A percentile compares a stretch with the other conserved stretches of the same genome.
phyloP scores from a whole-genome alignment of 2,888 invertebrate species.

The Noctua pronuba region DNA sequence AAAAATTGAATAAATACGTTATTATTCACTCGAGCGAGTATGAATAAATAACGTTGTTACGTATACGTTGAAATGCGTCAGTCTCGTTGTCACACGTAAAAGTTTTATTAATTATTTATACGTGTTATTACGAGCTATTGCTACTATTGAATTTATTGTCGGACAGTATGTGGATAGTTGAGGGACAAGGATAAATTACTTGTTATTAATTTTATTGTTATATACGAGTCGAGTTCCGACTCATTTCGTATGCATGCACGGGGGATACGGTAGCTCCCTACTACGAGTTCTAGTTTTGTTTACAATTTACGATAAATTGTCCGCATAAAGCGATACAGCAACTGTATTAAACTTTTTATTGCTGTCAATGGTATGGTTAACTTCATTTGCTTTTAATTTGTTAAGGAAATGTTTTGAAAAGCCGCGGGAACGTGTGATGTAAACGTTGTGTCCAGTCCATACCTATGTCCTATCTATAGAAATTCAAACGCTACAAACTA shows the following conservation, averaged over 20 bases:
- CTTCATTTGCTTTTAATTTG: slow-evolving; percentile 23
- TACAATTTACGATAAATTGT: slow-evolving; percentile 57
- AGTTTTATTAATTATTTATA: slow-evolving; percentile 75
- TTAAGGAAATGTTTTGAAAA: neutral
- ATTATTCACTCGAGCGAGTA: slow-evolving; percentile 62
- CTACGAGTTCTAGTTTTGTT: slow-evolving; percentile 57
- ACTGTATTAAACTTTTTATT: slow-evolving; percentile 57
- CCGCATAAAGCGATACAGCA: slow-evolving; percentile 26
- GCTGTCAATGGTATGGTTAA: slow-evolving; percentile 26
- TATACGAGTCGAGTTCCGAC: slow-evolving; percentile 66
- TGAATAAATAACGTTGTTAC: slow-evolving; percentile 70
- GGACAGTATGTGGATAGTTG: slow-evolving; percentile 69
- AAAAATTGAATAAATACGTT: slow-evolving; percentile 66
- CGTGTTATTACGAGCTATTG: slow-evolving; percentile 66
- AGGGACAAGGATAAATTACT: slow-evolving; percentile 76
- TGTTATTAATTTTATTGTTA: slow-evolving; percentile 79
- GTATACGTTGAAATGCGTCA: slow-evolving; percentile 69
- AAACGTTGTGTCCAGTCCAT: slow-evolving; percentile 77
- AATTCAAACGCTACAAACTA: slow-evolving; percentile 83
- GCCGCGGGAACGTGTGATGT: slow-evolving; percentile 11
- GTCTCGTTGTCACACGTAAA: slow-evolving; percentile 70
- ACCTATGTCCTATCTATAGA: slow-evolving; percentile 83
- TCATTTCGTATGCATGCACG: slow-evolving; percentile 75
- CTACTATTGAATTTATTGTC: slow-evolving; percentile 55
- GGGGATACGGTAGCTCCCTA: slow-evolving; percentile 66